Evolutionary conservation across 2,113 vertebrate genomes (phyloP), one percentile per base, ranked within the genome.

Genomic region (Mugil cephalus): DNA sequence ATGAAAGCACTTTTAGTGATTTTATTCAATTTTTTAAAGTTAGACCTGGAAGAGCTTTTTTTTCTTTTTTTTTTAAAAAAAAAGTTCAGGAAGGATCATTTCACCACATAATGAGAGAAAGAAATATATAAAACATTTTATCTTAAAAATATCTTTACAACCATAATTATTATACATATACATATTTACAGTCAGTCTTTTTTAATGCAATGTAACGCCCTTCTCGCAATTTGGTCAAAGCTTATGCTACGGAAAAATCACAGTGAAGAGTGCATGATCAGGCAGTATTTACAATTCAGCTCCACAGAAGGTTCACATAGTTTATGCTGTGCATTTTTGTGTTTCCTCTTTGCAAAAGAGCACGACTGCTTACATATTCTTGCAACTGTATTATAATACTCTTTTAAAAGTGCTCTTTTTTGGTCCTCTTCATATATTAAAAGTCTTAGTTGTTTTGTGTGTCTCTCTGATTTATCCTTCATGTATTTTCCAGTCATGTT

Each of bases 401-500:
- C 24, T 77, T 84, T 76, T 59, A 65, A 86, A 83, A 86, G 82
- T 87, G 84, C 82, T 84, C 74, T 70, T 46, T 69, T 70, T 79
- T 60, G 54, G 65, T 85, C 74, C 43, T 72, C 50, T 59, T 74
- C 51, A 56, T 69, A 2, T 50, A 42, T 14, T 17, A 39, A 15
- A 39, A 17, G 10, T 19, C 36, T 36, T 30, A 10, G 56, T 24
- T 30, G 40, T 43, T 11, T 15, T 51, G 47, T 69, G 45, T 43
- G 36, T 35, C 39, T 15, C 70, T 51, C 55, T 80, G 66, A 46
- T 48, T 61, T 67, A 69, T 40, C 13, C 15, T 52, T 56, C 9
- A 18, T 4, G 1, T 15, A 8, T 45, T 43, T 40, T 76, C 51
- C 40, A n/a, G 53, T 96, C 88, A 97, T 21, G 92, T 94, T 93